Evolutionary conservation across 2,797 vertebrate genomes (phyloP).

Genomic region (Clarias fuscus): DNA sequence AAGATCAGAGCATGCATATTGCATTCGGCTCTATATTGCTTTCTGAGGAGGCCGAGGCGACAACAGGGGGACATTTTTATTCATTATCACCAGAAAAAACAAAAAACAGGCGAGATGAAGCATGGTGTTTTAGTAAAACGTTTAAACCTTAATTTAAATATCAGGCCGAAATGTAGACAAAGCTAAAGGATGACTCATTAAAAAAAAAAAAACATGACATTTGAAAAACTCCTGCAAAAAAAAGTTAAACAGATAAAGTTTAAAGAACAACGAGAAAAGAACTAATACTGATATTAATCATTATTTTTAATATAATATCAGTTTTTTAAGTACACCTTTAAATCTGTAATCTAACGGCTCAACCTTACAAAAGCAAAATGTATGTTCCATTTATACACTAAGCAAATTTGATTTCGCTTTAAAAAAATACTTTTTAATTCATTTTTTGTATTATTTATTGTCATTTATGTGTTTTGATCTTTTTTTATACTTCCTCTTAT

Average conservation of each 20-base stretch:
- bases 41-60: slow-evolving; percentile 11
- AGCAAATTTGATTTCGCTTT: not conserved
- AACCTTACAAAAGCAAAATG: not conserved
- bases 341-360: not conserved
- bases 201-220: not conserved
- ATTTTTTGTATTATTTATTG: not conserved
- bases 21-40: slow-evolving; percentile 41
- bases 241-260: not conserved
- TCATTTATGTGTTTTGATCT: no score
- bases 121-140: slow-evolving; percentile 2
- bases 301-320: not conserved
- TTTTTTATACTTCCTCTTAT: no score
- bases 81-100: slow-evolving; percentile 24
- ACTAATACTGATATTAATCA: not conserved
- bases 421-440: not conserved
- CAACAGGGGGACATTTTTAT: slow-evolving; percentile 31
- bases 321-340: not conserved
- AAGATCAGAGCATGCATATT: slow-evolving; percentile 58
- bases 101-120: slow-evolving; percentile 6
- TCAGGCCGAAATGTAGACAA: not conserved
- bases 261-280: not conserved
- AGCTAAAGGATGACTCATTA: not conserved
- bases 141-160: not conserved
- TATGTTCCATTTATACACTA: not conserved
- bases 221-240: not conserved